Base-by-base conservation (phyloP, 1,140 invertebrate genomes). In the Tetranychus urticae region DNA sequence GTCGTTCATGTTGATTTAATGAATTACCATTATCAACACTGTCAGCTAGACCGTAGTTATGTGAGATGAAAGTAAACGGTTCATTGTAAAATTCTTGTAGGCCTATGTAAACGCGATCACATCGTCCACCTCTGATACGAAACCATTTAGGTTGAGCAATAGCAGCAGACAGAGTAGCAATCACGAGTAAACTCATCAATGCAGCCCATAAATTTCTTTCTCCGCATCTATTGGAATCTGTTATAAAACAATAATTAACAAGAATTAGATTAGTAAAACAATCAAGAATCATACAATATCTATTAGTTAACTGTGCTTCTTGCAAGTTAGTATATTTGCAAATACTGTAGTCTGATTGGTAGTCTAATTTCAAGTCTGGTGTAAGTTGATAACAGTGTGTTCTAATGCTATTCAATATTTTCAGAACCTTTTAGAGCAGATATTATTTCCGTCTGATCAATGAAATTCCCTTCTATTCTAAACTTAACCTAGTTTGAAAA, bases 131-230 rank as follows among this genome's bases (percentile, higher is more conserved):
- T 58, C 61, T 65, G 3, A 67, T 62, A 56, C 62, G 61, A 62
- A 66, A 67, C 66, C 66, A 67, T 58, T 65, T 64, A n/a, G 64
- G 64, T 58, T 66, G 66, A 31, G 63, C 62, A 33, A 67, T 59
- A 37, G 66, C 66, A 31, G 62, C 66, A 1, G 64, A 57, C n/a
- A 67, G 42, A 35, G 63, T 61, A 6, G 62, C 60, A 42, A 67
- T 67, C 34, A 67, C 56, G 6, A 63, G n/a, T 39, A 63, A 62
- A 55, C 62, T 63, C 31, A 67, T 59, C 55, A 64, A 56, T 2
- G 65, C 65, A 45, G 66, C 58, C 42, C 63, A 33, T 14, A 65
- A 54, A 37, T 67, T 67, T 33, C 63, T 62, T 31, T 65, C 63
- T 52, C 62, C 47, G n/a, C 64, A 63, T 31, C n/a, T 4, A 14